Percentiles rank a stretch among this genome's conserved stretches.
Conservation (phyloP, 2,888 invertebrate species). For the Agriopis aurantiaria region DNA sequence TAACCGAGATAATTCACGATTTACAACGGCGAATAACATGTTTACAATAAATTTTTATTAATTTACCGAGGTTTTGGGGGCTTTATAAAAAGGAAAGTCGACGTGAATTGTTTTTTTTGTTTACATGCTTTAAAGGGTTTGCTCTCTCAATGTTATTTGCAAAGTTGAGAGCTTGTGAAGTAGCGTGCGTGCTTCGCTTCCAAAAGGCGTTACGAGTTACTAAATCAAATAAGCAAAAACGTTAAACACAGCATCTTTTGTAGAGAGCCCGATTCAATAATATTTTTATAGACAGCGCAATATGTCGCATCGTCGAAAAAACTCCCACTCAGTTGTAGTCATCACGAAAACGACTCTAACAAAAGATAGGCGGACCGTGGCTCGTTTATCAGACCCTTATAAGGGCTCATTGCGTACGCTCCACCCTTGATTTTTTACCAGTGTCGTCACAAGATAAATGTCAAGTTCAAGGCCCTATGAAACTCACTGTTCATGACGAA, state of each 20-base stretch:
- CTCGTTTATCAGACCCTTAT: constrained; percentile 55
- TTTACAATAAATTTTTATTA: constrained; percentile 66
- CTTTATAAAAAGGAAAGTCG: constrained; percentile 10
- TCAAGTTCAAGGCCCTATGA: constrained; percentile 45
- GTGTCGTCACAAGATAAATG: constrained; percentile 48
- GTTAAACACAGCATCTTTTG: not conserved
- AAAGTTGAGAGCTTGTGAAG: not conserved
- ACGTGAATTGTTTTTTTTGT: constrained; percentile 8
- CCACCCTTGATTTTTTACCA: constrained; percentile 45
- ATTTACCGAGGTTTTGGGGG: constrained; percentile 32
- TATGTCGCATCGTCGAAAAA: constrained; percentile 42
- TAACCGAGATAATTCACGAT: constrained; percentile 74
- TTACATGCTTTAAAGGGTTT: not conserved
- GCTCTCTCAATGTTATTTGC: not conserved
- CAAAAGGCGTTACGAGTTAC: not conserved
- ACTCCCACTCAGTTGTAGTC: constrained; percentile 49
- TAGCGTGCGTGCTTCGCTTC: not conserved
- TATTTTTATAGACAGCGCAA: constrained; percentile 40
- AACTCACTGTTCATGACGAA: constrained; percentile 4
- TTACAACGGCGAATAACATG: constrained; percentile 74
- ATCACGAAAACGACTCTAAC: constrained; percentile 50
- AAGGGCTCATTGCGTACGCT: constrained; percentile 41
- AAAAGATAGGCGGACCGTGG: constrained; percentile 55
- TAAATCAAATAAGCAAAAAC: constrained; percentile 4
- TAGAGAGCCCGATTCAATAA: constrained; percentile 33